Percentiles rank a stretch among this genome's conserved stretches.
Conservation (phyloP, 1,140 invertebrate species). For the Cryptotermes secundus region DNA sequence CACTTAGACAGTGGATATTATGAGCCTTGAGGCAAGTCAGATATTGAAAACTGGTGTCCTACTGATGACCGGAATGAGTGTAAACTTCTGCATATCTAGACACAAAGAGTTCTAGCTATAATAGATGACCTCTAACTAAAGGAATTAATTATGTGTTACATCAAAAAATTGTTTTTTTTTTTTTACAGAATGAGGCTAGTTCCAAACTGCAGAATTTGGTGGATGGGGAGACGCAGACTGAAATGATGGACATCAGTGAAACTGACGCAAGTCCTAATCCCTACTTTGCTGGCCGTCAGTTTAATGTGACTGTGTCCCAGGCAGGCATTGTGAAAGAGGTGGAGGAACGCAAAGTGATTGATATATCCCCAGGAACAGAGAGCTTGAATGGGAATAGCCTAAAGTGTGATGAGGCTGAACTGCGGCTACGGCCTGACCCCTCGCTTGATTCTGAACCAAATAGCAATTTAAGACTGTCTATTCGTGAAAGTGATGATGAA, state of each 20-base stretch:
- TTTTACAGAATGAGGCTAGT: neutral
- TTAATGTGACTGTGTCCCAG: neutral
- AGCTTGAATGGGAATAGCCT: constrained; percentile 34
- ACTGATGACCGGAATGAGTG: too few species aligned
- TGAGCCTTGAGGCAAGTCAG: too few species aligned
- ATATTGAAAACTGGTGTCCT: too few species aligned
- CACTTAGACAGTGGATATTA: too few species aligned
- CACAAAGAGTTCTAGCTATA: too few species aligned
- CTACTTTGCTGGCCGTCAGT: neutral
- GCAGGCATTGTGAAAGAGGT: neutral
- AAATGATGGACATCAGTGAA: constrained; percentile 60
- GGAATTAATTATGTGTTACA: too few species aligned
- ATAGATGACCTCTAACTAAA: too few species aligned
- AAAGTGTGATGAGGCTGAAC: constrained; percentile 32
- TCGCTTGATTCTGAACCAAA: constrained; percentile 30
- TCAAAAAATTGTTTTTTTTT: too few species aligned
- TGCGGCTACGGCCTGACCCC: neutral
- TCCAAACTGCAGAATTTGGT: constrained; percentile 41
- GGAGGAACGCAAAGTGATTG: constrained; percentile 22
- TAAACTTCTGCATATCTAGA: too few species aligned
- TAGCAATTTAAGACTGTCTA: constrained; percentile 29
- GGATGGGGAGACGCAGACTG: constrained; percentile 68
- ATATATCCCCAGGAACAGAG: constrained; percentile 22
- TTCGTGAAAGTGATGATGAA: constrained; percentile 35
- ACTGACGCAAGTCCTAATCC: constrained; percentile 51